phyloP scores from a whole-genome alignment of 2,797 vertebrate species.

The Myioborus melanocephalus region DNA sequence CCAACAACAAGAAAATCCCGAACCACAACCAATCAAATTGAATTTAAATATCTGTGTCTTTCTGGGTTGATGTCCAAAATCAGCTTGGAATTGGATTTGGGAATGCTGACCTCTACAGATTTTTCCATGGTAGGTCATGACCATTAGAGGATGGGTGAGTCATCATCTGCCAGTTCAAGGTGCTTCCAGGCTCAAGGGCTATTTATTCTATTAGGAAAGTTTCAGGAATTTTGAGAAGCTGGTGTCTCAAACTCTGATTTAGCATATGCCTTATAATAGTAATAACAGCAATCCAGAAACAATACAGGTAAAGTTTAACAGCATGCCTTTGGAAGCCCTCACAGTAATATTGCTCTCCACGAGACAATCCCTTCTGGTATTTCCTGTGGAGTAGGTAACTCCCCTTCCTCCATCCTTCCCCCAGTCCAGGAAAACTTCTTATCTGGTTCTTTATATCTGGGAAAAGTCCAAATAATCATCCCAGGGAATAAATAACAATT shows the following conservation, averaged over 20 bases:
- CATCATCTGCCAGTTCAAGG: neutral
- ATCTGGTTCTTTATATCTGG: neutral
- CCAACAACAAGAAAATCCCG: neutral
- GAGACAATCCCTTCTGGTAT: neutral
- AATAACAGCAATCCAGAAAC: neutral
- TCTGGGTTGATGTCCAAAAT: rapidly evolving
- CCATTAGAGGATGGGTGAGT: neutral
- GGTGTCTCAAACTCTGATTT: neutral
- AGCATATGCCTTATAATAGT: neutral
- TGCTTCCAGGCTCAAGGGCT: neutral
- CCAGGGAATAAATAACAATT: neutral
- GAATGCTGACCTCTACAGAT: neutral
- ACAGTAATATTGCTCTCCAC: neutral
- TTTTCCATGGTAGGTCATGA: neutral
- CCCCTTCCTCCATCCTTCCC: neutral
- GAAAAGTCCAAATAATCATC: neutral
- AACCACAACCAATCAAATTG: neutral
- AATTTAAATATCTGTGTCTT: neutral
- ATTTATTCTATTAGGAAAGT: neutral
- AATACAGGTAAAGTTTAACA: neutral
- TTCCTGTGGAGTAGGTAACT: neutral
- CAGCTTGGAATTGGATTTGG: neutral
- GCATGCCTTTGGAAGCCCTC: neutral
- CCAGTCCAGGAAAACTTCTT: neutral
- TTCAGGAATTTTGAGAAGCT: neutral